phyloP scores from a whole-genome alignment of 2,888 invertebrate species.

The Auanema sp. region DNA sequence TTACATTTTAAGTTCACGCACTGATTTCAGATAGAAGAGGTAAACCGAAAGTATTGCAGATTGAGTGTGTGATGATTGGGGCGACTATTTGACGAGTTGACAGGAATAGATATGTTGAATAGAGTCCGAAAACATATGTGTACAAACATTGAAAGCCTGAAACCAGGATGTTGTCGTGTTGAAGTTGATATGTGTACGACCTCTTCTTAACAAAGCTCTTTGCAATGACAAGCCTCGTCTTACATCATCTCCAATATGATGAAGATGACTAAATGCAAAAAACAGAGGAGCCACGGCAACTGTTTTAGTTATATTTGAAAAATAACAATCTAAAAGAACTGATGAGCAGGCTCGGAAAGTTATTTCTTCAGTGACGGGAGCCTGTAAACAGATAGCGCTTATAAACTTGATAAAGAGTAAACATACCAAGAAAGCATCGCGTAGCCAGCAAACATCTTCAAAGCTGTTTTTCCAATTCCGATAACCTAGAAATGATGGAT shows the following conservation, averaged over 20 bases:
- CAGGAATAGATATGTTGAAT: conserved; percentile 58
- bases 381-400: conserved; percentile 31
- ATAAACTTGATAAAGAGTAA: conserved; percentile 5
- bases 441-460: conserved; percentile 38
- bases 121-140: conserved; percentile 62
- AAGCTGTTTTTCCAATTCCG: conserved; percentile 38
- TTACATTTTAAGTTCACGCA: too few relatives aligned
- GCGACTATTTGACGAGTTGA: conserved; percentile 48
- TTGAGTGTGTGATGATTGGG: conserved; percentile 56
- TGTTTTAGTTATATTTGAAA: conserved; percentile 15
- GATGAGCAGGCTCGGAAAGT: conserved; percentile 59
- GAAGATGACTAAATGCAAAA: conserved; percentile 56
- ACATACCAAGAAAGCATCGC: conserved; percentile 21
- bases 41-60: conserved; percentile 59
- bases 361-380: conserved; percentile 60
- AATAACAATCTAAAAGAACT: conserved; percentile 34
- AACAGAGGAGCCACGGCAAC: conserved; percentile 45
- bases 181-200: conserved; percentile 1
- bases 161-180: conserved; percentile 9
- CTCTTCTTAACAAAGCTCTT: conserved; percentile 37
- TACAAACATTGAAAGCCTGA: conserved; percentile 61
- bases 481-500: conserved; percentile 24
- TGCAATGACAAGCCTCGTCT: conserved; percentile 37
- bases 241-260: conserved; percentile 56
- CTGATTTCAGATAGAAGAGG: conserved; percentile 50